Evolutionary conservation across 2,888 invertebrate genomes (phyloP).

Genomic region (Sepioteuthis lessoniana): DNA sequence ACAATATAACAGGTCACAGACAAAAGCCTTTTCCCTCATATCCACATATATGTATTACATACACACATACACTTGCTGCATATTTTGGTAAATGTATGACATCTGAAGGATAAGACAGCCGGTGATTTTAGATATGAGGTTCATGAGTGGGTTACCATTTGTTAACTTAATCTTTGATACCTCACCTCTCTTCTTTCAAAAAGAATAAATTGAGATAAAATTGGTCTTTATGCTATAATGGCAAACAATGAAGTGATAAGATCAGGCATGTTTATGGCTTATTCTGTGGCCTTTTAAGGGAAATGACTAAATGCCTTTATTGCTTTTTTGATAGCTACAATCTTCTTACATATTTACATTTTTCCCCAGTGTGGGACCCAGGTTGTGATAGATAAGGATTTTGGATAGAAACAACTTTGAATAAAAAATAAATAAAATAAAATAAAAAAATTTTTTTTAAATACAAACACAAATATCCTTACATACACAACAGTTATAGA

Average conservation of each 20-base stretch:
- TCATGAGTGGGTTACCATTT: background rate
- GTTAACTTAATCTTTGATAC: background rate
- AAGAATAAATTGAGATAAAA: background rate
- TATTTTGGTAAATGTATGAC: background rate
- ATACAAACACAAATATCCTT: background rate
- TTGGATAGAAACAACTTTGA: background rate
- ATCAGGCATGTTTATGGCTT: slow-evolving; percentile 23
- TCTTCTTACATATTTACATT: background rate
- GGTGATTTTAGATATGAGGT: background rate
- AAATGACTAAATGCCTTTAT: slow-evolving; percentile 1
- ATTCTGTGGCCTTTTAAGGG: background rate
- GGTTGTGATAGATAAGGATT: slow-evolving; percentile 23
- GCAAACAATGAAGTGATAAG: background rate
- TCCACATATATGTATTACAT: too few species aligned
- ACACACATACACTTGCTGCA: background rate
- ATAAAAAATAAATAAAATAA: background rate
- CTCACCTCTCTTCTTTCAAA: background rate
- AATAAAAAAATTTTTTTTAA: too few species aligned
- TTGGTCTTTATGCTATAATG: background rate
- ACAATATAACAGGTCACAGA: background rate
- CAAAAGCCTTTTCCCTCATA: background rate
- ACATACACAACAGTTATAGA: background rate
- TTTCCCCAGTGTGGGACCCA: background rate
- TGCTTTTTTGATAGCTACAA: background rate
- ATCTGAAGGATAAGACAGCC: background rate